Base-by-base conservation (phyloP, 2,888 invertebrate species). In the Tridacna gigas region DNA sequence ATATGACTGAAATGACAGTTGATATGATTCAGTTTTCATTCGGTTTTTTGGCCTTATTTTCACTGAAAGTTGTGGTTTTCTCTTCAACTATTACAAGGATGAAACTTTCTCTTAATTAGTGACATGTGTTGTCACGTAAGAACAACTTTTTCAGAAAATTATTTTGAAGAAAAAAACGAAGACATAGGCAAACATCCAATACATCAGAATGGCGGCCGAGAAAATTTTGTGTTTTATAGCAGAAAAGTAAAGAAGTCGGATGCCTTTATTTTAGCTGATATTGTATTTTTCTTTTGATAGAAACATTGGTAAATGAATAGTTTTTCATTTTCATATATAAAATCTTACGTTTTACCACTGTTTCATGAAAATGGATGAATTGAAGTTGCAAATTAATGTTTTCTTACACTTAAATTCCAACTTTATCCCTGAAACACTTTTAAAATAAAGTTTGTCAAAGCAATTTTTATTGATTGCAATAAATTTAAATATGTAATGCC, bases 191-290 rank as follows among this genome's bases (percentile, higher is more conserved):
- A 45, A 18, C 22, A 18, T 47, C 12, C 22, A 47, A 12, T n/a
- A 47, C n/a, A 3, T 45, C 4, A 86, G 84, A 87, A 87, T 87
- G 86, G 86, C 86, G 86, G 73, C 80, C 20, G 20, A n/a, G 5
- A 20, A 45, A 79, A 67, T 76, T 84, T 80, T 87, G 80, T 87
- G 86, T 84, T 84, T 87, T 71, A 79, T 84, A 76, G 76, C 45
- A 60, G 71, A 77, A 87, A 87, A 74, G 67, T 80, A 82, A 84
- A 65, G 74, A 79, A 22, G 61, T 77, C 26, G 69, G 65, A 25
- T 51, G 20, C 15, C n/a, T 56, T 37, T n/a, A 66, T 15, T 37
- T 47, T 18, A 12, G 12, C 0, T 5, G 5, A 20, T 67, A 61
- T 25, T 25, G 22, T 18, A 3, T 26, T 47, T 28, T n/a, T 74